These are phyloP conservation scores for Aphodius sticticus DNA, from an alignment of 2,888 invertebrate genomes.

Conservation along the genomic window DNA sequence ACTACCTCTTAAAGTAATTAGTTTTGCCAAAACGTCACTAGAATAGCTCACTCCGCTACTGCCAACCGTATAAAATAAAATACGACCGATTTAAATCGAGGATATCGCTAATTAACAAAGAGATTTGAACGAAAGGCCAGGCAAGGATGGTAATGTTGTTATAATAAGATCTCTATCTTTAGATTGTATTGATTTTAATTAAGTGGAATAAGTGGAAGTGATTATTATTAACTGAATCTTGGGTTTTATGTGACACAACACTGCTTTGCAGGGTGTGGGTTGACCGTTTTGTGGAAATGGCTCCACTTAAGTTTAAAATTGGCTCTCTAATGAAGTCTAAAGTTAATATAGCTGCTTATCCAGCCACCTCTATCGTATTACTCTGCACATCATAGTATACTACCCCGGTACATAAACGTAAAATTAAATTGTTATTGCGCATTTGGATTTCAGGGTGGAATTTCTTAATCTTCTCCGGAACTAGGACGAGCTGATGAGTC, in stretches of 20 bases:
- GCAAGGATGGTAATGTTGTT: not conserved
- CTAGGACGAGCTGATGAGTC: not conserved
- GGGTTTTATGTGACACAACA: not conserved
- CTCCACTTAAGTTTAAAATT: not conserved
- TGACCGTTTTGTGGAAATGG: not conserved
- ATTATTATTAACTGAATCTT: not conserved
- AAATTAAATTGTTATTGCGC: not conserved
- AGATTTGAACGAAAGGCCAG: not conserved
- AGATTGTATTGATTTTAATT: not conserved
- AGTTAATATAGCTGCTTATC: slow-evolving; percentile 4
- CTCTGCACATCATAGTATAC: not conserved
- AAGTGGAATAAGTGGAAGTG: slow-evolving; percentile 4
- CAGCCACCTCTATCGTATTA: not conserved
- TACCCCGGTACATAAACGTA: not conserved
- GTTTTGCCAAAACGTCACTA: slow-evolving; percentile 21
- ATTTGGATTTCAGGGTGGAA: not conserved
- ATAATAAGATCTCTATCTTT: not conserved
- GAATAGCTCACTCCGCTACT: not conserved
- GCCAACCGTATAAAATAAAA: not conserved
- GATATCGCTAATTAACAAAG: too few relatives aligned
- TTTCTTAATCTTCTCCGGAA: not conserved
- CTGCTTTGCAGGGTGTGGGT: not conserved
- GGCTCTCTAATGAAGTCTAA: not conserved
- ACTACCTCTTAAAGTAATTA: slow-evolving; percentile 25
- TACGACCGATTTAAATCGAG: not conserved